Conservation (phyloP, 2,797 vertebrate species). For the Triplophysa bombifrons region DNA sequence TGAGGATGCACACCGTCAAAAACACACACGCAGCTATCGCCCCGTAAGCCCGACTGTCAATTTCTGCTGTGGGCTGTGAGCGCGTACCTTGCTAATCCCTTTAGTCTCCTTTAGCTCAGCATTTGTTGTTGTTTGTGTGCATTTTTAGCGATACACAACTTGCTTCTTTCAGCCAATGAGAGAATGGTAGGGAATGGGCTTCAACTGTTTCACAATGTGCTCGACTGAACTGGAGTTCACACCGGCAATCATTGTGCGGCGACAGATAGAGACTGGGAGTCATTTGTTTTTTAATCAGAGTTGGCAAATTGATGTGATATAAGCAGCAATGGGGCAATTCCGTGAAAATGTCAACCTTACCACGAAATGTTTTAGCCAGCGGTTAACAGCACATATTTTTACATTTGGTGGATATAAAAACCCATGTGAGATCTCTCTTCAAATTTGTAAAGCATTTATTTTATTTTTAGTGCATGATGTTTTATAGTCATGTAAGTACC, state of each 20-base stretch:
- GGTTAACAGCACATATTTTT: too few relatives aligned
- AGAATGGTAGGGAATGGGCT: neutral
- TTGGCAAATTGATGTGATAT: too few relatives aligned
- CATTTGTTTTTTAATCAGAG: too few relatives aligned
- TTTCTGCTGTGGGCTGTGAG: conserved; percentile 9
- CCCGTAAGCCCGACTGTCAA: neutral
- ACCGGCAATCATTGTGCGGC: neutral
- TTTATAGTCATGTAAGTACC: too few relatives aligned
- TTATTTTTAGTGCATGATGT: too few relatives aligned
- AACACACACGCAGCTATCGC: neutral
- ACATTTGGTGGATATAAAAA: too few relatives aligned
- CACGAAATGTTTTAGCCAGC: too few relatives aligned
- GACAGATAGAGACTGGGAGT: too few relatives aligned
- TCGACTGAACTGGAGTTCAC: neutral
- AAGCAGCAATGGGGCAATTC: too few relatives aligned
- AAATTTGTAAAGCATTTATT: too few relatives aligned
- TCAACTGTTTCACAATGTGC: neutral
- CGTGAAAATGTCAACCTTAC: too few relatives aligned
- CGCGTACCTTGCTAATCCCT: neutral
- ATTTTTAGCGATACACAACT: neutral
- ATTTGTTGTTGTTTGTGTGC: neutral
- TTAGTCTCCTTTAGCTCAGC: neutral
- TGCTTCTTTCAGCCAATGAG: neutral
- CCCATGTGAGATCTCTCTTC: too few relatives aligned
- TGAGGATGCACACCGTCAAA: neutral